Evolutionary conservation across 2,888 invertebrate genomes (phyloP).

Genomic region (Drosophila ochracea): DNA sequence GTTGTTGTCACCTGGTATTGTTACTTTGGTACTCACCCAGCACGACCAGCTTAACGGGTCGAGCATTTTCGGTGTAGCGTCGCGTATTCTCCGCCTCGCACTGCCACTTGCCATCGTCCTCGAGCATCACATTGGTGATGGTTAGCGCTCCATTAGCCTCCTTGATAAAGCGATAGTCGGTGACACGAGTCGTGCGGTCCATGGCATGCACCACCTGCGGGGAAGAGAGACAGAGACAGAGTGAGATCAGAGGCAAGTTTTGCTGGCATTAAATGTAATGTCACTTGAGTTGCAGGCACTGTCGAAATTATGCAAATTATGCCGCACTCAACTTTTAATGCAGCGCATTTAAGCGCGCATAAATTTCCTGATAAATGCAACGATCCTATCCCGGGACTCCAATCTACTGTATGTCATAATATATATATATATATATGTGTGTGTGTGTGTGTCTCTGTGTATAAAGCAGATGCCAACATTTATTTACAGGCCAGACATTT

Average conservation of each 20-base stretch:
- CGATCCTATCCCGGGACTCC: slow-evolving; percentile 1
- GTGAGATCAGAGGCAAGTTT: slow-evolving; percentile 18
- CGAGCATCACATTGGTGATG: slow-evolving; percentile 86
- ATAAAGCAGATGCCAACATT: slow-evolving; percentile 33
- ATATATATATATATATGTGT: background rate
- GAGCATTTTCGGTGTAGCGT: slow-evolving; percentile 88
- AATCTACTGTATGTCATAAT: background rate
- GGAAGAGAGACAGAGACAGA: background rate
- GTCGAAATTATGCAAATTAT: slow-evolving; percentile 64
- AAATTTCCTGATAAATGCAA: slow-evolving; percentile 64
- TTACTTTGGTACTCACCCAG: slow-evolving; percentile 86
- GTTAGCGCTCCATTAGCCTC: slow-evolving; percentile 85
- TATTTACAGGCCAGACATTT: slow-evolving; percentile 48
- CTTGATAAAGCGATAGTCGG: slow-evolving; percentile 85
- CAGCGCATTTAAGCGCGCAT: slow-evolving; percentile 63
- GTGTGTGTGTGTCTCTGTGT: slow-evolving; percentile 18
- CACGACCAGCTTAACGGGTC: slow-evolving; percentile 88
- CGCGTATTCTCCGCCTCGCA: slow-evolving; percentile 89
- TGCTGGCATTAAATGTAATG: slow-evolving; percentile 60
- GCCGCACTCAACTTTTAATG: slow-evolving; percentile 62
- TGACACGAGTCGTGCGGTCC: slow-evolving; percentile 84
- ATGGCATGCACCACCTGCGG: slow-evolving; percentile 84
- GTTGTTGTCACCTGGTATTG: background rate
- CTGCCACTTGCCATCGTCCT: slow-evolving; percentile 91
- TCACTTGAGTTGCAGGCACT: slow-evolving; percentile 37